These are phyloP conservation scores for Myotis pilosus DNA, from an alignment of 2,797 vertebrate species.

Conservation along the genomic window DNA sequence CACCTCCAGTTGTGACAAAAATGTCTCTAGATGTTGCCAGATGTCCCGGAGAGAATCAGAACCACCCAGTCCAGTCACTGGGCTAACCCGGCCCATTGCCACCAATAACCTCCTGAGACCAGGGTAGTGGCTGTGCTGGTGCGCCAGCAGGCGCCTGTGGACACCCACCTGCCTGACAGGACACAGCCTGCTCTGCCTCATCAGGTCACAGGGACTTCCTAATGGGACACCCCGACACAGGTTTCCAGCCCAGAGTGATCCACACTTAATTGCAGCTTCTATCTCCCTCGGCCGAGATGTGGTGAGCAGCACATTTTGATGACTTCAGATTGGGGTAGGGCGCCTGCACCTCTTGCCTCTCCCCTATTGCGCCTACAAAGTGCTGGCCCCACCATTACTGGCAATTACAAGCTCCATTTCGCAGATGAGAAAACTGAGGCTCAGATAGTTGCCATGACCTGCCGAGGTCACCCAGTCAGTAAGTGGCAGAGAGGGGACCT, in stretches of 20 bases:
- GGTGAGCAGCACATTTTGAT: neutral
- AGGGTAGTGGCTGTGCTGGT: rapidly evolving
- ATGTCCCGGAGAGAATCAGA: neutral
- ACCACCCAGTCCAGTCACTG: rapidly evolving
- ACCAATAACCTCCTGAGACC: rapidly evolving
- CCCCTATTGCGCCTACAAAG: neutral
- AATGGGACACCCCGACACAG: no score
- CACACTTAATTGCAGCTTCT: neutral
- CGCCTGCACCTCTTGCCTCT: rapidly evolving
- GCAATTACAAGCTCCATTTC: neutral
- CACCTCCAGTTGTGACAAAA: neutral
- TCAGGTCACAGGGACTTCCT: neutral
- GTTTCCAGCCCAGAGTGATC: neutral
- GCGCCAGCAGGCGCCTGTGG: neutral
- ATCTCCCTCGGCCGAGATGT: neutral
- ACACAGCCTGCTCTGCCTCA: neutral
- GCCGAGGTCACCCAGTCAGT: neutral
- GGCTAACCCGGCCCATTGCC: neutral
- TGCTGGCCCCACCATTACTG: no score
- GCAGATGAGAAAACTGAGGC: neutral
- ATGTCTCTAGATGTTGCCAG: neutral
- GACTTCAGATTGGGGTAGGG: neutral
- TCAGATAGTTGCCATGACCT: rapidly evolving
- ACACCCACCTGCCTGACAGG: neutral
- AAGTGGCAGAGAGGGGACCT: neutral